Base-by-base conservation (phyloP, 2,113 vertebrate species). In the Pantherophis guttatus region DNA sequence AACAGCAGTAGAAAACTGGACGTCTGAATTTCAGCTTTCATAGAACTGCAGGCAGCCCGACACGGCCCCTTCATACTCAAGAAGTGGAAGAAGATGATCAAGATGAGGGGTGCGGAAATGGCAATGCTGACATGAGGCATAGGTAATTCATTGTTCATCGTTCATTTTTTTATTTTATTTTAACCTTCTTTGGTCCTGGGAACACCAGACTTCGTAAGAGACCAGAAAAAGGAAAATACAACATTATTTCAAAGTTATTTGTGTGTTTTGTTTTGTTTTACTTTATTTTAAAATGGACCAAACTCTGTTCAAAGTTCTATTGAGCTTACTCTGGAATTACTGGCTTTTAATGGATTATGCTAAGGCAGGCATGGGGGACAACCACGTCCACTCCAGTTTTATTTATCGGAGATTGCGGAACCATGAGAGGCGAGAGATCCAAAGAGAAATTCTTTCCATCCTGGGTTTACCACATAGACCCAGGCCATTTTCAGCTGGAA, bases 341-440 rank as follows among this genome's bases (percentile, higher is more conserved):
- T 97, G 98, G 97, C 98, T 98, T 94, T 98, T 99, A 94, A 97
- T 98, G 95, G 98, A 98, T 95, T 98, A 98, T 93, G 97, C 98
- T 91, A 98, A 98, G 94, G 98, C 98, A 96, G 98, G 98, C 88
- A 97, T 99, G 95, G 98, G 98, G 96, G 98, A 99, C 97, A 99
- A 99, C 97, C 99, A 99, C 97, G 99, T 99, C 97, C 99, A 99
- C 98, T 99, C 99, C 17, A 99, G 99, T 96, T 99, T 99, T 97
- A 99, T 99, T 97, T 99, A 99, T 98, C 98, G 99, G 98, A 98
- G 99, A 94, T 98, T 99, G 97, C 98, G 99, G 96, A 99, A 99
- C 97, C 99, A 99, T 95, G 99, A 99, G 93, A 98, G 99, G 97
- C 97, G 98, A 97, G 99, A 99, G 97, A 99, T 99, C 97, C 99